Evolutionary conservation across 2,113 vertebrate species (phyloP), one percentile per base, ranked within the genome.

Genomic region (Eclectus roratus): DNA sequence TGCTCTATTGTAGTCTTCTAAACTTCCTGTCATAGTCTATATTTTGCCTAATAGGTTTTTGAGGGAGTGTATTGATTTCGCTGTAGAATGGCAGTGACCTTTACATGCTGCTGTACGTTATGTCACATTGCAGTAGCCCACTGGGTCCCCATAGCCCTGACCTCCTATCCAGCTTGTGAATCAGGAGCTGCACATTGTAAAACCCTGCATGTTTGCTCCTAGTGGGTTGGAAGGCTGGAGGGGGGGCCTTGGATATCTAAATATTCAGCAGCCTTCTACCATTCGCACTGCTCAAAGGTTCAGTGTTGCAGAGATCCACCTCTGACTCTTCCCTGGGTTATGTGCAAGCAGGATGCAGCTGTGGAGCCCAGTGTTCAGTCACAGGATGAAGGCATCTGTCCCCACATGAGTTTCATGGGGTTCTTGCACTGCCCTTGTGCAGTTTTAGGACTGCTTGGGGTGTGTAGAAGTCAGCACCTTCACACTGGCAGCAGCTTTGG

Each of bases 21-120:
- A 91, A 93, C 58, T 81, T 95, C 37, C 49, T 87, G 49, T 79
- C 66, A 31, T 27, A 84, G 53, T 65, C 80, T 90, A 12, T 88
- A 81, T 60, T 96, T 96, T 94, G 43, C 63, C 77, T 91, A 92
- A 95, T 80, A 39, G 19, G 9, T 80, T 94, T 93, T 91, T 95
- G 70, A 93, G 86, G 66, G 31, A 73, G 9, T 11, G 23, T 96
- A 87, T 73, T 92, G 91, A 89, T 94, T 96, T 93, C 46, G 12
- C 17, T 69, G 25, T 44, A 63, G 73, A 93, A 91, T 53, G 52
- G 65, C 27, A 35, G 52, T 35, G 78, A 85, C 77, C 81, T 94
- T 91, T 88, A 68, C 4, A 9, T 33, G 47, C 39, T 92, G 55
- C 29, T 88, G 35, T 68, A 74, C 2, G 2, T 60, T 68, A 50